Percentiles rank a stretch among this genome's conserved stretches.
Evolutionary conservation across 2,797 vertebrate genomes (phyloP).

Genomic region (Sebastes iracundus): DNA sequence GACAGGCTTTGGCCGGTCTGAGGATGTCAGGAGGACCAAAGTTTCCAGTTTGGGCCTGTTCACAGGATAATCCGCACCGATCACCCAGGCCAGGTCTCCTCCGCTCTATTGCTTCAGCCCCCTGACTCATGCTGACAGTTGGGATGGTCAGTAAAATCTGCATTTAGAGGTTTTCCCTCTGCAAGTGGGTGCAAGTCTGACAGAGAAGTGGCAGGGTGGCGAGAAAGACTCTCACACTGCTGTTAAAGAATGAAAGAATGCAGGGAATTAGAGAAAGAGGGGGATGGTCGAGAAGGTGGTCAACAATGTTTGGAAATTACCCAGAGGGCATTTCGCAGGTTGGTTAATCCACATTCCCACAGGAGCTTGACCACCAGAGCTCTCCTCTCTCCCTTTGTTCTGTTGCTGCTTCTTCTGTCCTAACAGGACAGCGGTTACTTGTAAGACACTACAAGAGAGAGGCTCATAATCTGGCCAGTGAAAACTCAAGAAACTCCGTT

Average conservation of each 20-base stretch:
- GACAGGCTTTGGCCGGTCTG: background rate
- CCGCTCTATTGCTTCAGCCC: background rate
- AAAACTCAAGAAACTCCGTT: background rate
- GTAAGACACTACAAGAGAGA: background rate
- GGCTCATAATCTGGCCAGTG: background rate
- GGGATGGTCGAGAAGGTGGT: slow-evolving; percentile 52
- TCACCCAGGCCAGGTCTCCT: slow-evolving; percentile 4
- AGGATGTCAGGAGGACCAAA: background rate
- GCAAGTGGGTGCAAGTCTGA: slow-evolving; percentile 40
- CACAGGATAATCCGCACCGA: slow-evolving; percentile 7
- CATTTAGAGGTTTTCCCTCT: slow-evolving; percentile 11
- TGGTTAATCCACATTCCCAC: slow-evolving; percentile 73
- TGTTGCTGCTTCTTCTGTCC: background rate
- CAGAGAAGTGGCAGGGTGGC: slow-evolving; percentile 39
- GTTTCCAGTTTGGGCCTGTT: slow-evolving; percentile 29
- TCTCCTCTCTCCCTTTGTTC: background rate
- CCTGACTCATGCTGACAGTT: background rate
- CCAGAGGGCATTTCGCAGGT: slow-evolving; percentile 63
- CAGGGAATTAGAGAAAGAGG: slow-evolving; percentile 68
- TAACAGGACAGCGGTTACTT: background rate
- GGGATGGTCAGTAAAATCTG: slow-evolving; percentile 12
- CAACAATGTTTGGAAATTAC: slow-evolving; percentile 57
- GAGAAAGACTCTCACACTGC: slow-evolving; percentile 58
- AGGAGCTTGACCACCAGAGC: slow-evolving; percentile 29
- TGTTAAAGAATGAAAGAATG: slow-evolving; percentile 82